These are phyloP conservation scores for Lochmaea capreae DNA, from an alignment of 2,888 invertebrate genomes.

Conservation along the genomic window DNA sequence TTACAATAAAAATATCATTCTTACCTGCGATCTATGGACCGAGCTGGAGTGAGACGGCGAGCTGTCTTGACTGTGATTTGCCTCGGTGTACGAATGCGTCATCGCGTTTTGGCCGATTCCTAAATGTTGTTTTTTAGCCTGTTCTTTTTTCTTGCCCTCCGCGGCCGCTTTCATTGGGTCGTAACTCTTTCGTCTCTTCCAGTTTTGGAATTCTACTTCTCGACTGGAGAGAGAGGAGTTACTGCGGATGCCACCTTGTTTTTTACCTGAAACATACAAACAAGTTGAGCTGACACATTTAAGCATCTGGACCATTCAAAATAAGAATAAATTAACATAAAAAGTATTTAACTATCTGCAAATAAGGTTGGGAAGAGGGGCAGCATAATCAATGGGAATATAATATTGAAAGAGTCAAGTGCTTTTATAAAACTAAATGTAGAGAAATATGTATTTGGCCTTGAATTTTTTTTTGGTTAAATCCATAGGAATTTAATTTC, in stretches of 20 bases:
- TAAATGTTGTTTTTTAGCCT: constrained; percentile 63
- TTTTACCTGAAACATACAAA: constrained; percentile 60
- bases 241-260: constrained; percentile 71
- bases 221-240: constrained; percentile 79
- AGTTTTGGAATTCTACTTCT: constrained; percentile 92
- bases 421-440: background rate
- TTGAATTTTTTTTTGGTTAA: no score
- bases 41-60: constrained; percentile 65
- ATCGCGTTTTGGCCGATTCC: constrained; percentile 51
- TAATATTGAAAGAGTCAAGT: no score
- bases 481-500: no score
- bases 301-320: no score
- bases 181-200: constrained; percentile 95
- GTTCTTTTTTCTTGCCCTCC: constrained; percentile 79
- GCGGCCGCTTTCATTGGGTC: constrained; percentile 95
- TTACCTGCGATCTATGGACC: constrained; percentile 65
- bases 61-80: constrained; percentile 59
- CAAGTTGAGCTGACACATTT: no score
- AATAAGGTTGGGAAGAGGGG: no score
- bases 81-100: constrained; percentile 62
- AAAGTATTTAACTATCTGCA: no score
- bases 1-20: constrained; percentile 27
- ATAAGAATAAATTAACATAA: no score
- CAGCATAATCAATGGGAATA: no score
- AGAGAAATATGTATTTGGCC: background rate